Conservation (phyloP, 2,113 vertebrate species). For the Oophaga pumilio region DNA sequence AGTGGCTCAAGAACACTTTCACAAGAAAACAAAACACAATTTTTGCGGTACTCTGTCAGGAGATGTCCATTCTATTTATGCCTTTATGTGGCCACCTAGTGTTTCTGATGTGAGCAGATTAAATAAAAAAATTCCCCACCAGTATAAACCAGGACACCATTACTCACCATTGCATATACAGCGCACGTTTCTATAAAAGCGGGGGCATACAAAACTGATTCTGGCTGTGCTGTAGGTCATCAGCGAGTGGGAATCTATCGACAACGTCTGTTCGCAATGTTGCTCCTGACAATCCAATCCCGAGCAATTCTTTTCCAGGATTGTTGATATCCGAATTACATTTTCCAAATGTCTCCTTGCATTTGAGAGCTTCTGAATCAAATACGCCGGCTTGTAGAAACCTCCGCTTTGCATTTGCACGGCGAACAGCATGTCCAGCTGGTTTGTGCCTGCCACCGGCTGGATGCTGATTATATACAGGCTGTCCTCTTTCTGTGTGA, state of each 20-base stretch:
- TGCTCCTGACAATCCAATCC: slow-evolving; percentile 92
- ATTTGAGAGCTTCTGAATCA: slow-evolving; percentile 92
- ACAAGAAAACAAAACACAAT: no score
- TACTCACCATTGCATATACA: slow-evolving; percentile 91
- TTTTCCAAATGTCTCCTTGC: slow-evolving; percentile 88
- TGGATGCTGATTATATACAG: slow-evolving; percentile 93
- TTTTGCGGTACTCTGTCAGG: no score
- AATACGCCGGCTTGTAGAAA: slow-evolving; percentile 90
- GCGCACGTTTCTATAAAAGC: slow-evolving; percentile 87
- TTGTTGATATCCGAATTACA: slow-evolving; percentile 86
- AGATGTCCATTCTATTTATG: no score
- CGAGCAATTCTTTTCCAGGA: slow-evolving; percentile 95
- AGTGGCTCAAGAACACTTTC: no score
- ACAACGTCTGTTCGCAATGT: slow-evolving; percentile 88
- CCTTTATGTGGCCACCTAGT: no score
- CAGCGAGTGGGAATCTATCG: slow-evolving; percentile 88
- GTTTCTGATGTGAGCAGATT: no score
- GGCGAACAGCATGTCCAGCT: slow-evolving; percentile 92
- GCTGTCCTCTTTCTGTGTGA: slow-evolving; percentile 83
- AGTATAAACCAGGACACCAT: neutral
- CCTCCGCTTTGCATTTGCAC: slow-evolving; percentile 81
- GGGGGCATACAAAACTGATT: slow-evolving; percentile 93
- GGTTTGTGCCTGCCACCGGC: slow-evolving; percentile 82
- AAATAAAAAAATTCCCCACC: neutral
- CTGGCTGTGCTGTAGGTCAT: slow-evolving; percentile 91